phyloP scores from a whole-genome alignment of 2,113 vertebrate genomes.

The Tenebrosternarchus preto region DNA sequence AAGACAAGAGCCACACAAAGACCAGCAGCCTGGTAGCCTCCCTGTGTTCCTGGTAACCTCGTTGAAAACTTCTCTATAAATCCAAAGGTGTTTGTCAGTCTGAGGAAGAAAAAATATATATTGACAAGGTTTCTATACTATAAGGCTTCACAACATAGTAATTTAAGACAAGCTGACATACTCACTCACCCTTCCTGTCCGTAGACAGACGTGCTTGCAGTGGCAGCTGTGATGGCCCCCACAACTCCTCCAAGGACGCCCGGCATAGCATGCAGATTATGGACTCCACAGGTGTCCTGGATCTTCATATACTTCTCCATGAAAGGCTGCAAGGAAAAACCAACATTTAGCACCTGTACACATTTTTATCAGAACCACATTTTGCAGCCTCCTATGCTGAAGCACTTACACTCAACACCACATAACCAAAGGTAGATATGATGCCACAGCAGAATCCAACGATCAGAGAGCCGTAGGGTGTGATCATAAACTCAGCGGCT shows the following conservation, averaged over 20 bases:
- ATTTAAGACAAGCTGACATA: not conserved
- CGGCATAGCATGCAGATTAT: slow-evolving; percentile 91
- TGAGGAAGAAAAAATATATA: slow-evolving; percentile 58
- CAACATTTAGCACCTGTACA: not conserved
- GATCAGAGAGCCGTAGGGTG: slow-evolving; percentile 87
- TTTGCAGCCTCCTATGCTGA: too few species aligned
- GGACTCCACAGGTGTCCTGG: slow-evolving; percentile 93
- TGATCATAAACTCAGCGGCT: slow-evolving; percentile 89
- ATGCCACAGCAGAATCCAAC: slow-evolving; percentile 86
- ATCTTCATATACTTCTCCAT: slow-evolving; percentile 82
- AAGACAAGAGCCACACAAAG: slow-evolving; percentile 84
- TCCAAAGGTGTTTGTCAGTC: slow-evolving; percentile 75
- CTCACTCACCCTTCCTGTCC: slow-evolving; percentile 78
- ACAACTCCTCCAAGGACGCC: slow-evolving; percentile 88
- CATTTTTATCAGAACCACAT: not conserved
- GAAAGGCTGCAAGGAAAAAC: slow-evolving; percentile 77
- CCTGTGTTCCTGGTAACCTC: slow-evolving; percentile 72
- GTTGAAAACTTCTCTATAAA: slow-evolving; percentile 57
- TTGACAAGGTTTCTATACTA: not conserved
- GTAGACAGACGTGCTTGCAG: slow-evolving; percentile 75
- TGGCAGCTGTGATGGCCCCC: slow-evolving; percentile 85
- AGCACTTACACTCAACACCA: slow-evolving; percentile 83
- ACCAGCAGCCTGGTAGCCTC: slow-evolving; percentile 85
- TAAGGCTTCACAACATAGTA: too few species aligned
- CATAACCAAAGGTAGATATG: slow-evolving; percentile 86